These are phyloP conservation scores for Rhyacophila brunnea DNA, from an alignment of 1,140 invertebrate species.

Conservation along the genomic window DNA sequence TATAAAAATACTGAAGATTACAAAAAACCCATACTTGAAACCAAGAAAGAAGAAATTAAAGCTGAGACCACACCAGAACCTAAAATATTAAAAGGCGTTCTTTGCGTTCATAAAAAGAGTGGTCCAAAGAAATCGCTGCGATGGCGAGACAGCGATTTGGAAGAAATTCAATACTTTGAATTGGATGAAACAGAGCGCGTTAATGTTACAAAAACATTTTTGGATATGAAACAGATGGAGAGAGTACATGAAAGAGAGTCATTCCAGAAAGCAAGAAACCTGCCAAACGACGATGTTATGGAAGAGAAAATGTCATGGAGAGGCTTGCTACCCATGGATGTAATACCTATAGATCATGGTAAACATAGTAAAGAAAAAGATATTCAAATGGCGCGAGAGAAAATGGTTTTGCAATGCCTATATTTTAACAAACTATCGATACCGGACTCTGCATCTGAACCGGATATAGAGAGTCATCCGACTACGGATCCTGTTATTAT, in stretches of 20 bases:
- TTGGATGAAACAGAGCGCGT: constrained; percentile 92
- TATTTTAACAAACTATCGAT: constrained; percentile 85
- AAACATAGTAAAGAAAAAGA: constrained; percentile 83
- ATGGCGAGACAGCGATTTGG: constrained; percentile 82
- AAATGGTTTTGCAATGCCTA: constrained; percentile 77
- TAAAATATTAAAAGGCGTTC: constrained; percentile 60
- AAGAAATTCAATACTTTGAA: constrained; percentile 85
- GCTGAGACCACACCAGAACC: constrained; percentile 5
- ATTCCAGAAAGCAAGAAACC: constrained; percentile 70
- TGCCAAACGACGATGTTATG: constrained; percentile 75
- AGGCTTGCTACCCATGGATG: constrained; percentile 63
- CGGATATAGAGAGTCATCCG: constrained; percentile 77
- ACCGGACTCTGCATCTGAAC: constrained; percentile 82
- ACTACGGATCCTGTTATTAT: constrained; percentile 77
- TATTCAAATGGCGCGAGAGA: constrained; percentile 82
- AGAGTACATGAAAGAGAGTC: constrained; percentile 81
- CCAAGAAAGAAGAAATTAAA: constrained; percentile 45
- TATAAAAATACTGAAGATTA: background rate
- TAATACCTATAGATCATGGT: constrained; percentile 61
- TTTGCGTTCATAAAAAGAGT: constrained; percentile 66
- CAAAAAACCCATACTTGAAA: constrained; percentile 41
- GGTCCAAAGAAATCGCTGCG: constrained; percentile 79
- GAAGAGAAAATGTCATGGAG: constrained; percentile 74
- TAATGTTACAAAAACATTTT: constrained; percentile 90
- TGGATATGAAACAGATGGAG: constrained; percentile 90